These are phyloP conservation scores for Calypte anna DNA, from an alignment of 2,113 vertebrate species.

Conservation along the genomic window DNA sequence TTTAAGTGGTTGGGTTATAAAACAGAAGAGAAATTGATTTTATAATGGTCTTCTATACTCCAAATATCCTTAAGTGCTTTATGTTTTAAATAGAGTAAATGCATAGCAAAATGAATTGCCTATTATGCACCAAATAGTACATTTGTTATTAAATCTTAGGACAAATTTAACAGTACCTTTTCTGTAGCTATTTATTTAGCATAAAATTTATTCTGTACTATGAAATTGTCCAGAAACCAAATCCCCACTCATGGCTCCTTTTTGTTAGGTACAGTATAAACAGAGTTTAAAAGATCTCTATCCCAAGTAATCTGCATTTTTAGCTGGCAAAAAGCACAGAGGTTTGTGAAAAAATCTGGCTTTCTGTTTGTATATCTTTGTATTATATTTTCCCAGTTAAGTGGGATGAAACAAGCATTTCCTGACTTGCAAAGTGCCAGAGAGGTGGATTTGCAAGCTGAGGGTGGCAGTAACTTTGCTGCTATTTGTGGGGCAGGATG, in stretches of 20 bases:
- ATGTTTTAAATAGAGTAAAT: conserved; percentile 52
- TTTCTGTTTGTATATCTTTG: not conserved
- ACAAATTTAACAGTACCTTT: not conserved
- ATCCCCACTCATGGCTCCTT: not conserved
- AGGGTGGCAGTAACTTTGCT: not conserved
- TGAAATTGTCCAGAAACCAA: not conserved
- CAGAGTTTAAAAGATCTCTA: not conserved
- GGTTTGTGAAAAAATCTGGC: not conserved
- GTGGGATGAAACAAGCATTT: not conserved
- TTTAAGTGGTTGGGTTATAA: conserved; percentile 58
- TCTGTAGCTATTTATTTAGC: not conserved
- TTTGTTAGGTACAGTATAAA: not conserved
- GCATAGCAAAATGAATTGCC: conserved; percentile 54
- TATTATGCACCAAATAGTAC: conserved; percentile 14
- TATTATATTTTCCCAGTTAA: not conserved
- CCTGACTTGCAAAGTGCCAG: not conserved
- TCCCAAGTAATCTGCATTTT: not conserved
- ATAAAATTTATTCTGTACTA: not conserved
- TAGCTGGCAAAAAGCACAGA: not conserved
- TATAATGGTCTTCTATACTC: conserved; percentile 48
- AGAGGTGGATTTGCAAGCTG: not conserved
- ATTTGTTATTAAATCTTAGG: conserved; percentile 8
- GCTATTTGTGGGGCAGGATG: not conserved
- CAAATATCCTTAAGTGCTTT: conserved; percentile 58
- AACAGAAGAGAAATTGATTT: conserved; percentile 68